Evolutionary conservation across 92 coral and sea anemone genomes (phyloP).

Genomic region (Epizoanthus fatuus): DNA sequence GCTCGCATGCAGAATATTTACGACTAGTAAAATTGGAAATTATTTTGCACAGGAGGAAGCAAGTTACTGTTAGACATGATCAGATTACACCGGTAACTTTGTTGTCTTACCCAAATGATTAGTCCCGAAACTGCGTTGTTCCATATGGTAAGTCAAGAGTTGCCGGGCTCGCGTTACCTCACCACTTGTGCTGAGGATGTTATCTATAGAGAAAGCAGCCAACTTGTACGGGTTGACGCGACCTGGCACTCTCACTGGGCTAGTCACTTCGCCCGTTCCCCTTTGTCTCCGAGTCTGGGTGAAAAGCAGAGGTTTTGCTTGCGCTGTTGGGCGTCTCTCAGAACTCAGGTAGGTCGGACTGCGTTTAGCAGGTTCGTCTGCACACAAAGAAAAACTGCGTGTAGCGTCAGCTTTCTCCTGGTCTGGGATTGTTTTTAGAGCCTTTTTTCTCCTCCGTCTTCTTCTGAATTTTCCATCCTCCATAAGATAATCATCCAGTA

Average conservation of each 20-base stretch:
- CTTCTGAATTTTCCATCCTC: constrained; percentile 30
- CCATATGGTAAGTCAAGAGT: not conserved
- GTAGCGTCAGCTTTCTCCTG: not conserved
- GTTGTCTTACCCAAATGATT: not conserved
- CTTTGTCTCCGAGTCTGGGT: too few species aligned
- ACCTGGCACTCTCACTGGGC: too few species aligned
- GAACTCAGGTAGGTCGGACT: too few species aligned
- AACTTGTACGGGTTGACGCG: not conserved
- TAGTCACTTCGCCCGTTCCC: too few species aligned
- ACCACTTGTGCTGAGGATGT: constrained; percentile 3
- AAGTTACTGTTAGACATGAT: too few species aligned
- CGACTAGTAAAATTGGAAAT: too few species aligned
- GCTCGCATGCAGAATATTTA: too few species aligned
- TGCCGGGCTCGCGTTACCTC: not conserved
- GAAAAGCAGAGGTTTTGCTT: too few species aligned
- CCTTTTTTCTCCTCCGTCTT: constrained; percentile 3
- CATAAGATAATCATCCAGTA: constrained; percentile 7
- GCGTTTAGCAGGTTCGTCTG: too few species aligned
- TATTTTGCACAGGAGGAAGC: too few species aligned
- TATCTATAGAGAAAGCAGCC: constrained; percentile 25
- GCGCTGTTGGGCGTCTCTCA: too few species aligned
- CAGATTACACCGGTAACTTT: too few species aligned
- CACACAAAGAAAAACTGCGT: not conserved
- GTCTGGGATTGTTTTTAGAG: not conserved
- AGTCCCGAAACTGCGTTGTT: not conserved